Base-by-base conservation (phyloP, 1,140 invertebrate species). In the Lucilia cuprina region DNA sequence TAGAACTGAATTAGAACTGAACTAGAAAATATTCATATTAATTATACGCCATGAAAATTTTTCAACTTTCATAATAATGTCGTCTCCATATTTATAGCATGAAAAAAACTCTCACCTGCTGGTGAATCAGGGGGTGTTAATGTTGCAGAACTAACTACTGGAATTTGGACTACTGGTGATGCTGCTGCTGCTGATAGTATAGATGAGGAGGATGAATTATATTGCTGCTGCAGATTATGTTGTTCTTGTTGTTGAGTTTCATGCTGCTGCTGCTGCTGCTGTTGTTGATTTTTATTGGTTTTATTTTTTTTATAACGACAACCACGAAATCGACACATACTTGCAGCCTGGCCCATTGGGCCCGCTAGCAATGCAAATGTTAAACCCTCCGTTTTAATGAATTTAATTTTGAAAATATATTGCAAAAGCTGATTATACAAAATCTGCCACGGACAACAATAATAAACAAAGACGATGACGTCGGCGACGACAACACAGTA, bases 271-370 rank as follows among this genome's bases (percentile, higher is more conserved):
- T 82, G n/a, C n/a, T 30, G 25, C 25, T 30, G 25, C 3, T 30
- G 25, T 30, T 30, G 70, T 82, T 60, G 85, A 19, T 88, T 88
- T 84, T 85, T 88, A 78, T 82, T 88, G 19, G 89, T 86, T 91
- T 88, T 93, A 92, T 93, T 93, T 92, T 94, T 94, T 92, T 93
- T 93, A 92, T 93, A 93, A 88, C 93, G 93, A 89, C 93, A 93
- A 92, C 93, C 93, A 92, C 93, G 93, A 88, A 93, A 93, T 92
- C 92, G 93, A 90, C 93, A 94, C 93, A 94, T 94, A 91, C 93
- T 93, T 92, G 93, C 92, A 92, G 93, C 92, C 91, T 94, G 93
- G 92, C 93, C 93, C 93, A 94, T 94, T 91, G 92, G 93, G 93
- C 93, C 92, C 89, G 88, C 90, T 86, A 91, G 88, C 88, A 91